These are phyloP conservation scores for Cyanoderma ruficeps DNA, from an alignment of 2,113 vertebrate species.

Conservation along the genomic window DNA sequence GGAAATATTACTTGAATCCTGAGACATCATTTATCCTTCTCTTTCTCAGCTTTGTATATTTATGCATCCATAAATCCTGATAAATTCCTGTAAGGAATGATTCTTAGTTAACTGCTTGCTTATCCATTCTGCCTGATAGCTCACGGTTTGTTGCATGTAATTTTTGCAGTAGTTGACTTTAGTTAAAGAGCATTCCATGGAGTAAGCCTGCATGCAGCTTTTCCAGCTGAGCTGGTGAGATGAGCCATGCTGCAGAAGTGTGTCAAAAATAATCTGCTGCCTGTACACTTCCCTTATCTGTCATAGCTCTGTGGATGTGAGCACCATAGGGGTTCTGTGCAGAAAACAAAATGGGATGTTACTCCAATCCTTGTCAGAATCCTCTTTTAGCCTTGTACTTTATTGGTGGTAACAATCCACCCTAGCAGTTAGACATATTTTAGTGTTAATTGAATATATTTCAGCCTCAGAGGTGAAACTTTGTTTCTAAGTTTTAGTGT, in stretches of 20 bases:
- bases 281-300: not conserved
- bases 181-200: not conserved
- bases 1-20: not conserved
- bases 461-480: not conserved
- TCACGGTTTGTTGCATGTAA: not conserved
- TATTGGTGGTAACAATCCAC: not conserved
- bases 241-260: not conserved
- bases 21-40: not conserved
- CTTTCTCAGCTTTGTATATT: not conserved
- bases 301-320: not conserved
- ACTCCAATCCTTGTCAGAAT: not conserved
- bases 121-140: not conserved
- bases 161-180: not conserved
- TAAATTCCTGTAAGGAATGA: not conserved
- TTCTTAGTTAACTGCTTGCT: not conserved
- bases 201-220: not conserved
- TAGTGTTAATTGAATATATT: not conserved
- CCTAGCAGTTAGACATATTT: not conserved
- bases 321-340: not conserved
- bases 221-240: slow-evolving; percentile 15
- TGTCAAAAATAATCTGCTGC: slow-evolving; percentile 19
- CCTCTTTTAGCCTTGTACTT: not conserved
- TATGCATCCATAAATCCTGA: not conserved
- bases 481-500: not conserved
- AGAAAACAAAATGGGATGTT: not conserved